Evolutionary conservation across 2,113 vertebrate genomes (phyloP).

Genomic region (Rutilus rutilus): DNA sequence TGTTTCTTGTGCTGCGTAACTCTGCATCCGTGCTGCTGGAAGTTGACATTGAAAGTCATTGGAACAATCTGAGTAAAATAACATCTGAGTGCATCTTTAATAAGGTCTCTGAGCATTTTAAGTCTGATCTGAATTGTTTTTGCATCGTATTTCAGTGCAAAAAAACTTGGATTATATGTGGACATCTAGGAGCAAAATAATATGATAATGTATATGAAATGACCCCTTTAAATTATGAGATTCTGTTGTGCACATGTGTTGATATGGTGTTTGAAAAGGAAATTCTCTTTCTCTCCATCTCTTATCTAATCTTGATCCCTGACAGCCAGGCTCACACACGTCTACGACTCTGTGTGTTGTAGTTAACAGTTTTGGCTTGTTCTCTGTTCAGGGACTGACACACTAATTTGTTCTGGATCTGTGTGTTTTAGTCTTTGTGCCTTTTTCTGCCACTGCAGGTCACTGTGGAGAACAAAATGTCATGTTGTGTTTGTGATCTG

Average conservation of each 20-base stretch:
- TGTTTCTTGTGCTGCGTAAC: background rate
- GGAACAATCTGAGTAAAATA: too few relatives aligned
- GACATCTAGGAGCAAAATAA: background rate
- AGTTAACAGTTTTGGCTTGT: background rate
- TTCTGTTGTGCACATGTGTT: background rate
- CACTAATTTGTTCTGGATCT: conserved; percentile 6
- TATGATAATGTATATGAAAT: background rate
- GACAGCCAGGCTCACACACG: conserved; percentile 29
- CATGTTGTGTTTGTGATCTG: conserved; percentile 33
- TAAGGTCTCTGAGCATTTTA: background rate
- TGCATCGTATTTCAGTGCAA: background rate
- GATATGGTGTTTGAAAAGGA: background rate
- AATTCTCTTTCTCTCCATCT: conserved; percentile 3
- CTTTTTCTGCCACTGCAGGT: conserved; percentile 43
- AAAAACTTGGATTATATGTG: background rate
- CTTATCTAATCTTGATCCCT: conserved; percentile 1
- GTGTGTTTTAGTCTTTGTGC: conserved; percentile 17
- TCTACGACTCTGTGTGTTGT: conserved; percentile 34
- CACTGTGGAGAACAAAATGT: conserved; percentile 14
- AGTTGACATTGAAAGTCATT: too few relatives aligned
- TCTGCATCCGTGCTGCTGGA: background rate
- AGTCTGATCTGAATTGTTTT: background rate
- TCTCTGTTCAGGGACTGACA: conserved; percentile 21
- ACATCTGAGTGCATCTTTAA: too few relatives aligned
- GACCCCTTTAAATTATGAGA: background rate